A percentile compares a stretch with the other conserved stretches of the same genome.
Evolutionary conservation across 2,888 invertebrate genomes (phyloP).

Genomic region (Sinelater perroti): DNA sequence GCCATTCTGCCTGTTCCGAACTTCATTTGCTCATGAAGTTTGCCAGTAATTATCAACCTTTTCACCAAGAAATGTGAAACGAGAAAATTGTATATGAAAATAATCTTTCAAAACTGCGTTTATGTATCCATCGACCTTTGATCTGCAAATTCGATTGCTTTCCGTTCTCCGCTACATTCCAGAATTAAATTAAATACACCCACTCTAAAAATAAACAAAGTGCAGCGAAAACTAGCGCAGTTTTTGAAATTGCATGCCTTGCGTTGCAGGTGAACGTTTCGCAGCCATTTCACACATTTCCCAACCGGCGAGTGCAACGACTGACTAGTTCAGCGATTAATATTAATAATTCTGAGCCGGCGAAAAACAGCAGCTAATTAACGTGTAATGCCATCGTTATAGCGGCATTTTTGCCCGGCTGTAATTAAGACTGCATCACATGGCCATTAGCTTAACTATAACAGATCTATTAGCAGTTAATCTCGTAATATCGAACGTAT

Average conservation of each 20-base stretch:
- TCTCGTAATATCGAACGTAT: neutral
- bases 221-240: constrained; percentile 1
- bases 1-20: no score
- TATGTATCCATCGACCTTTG: constrained; percentile 9
- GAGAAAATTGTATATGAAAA: no score
- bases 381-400: neutral
- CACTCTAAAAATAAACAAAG: constrained; percentile 8
- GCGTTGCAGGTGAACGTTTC: neutral
- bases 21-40: no score
- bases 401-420: neutral
- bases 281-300: neutral
- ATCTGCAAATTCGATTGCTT: constrained; percentile 2
- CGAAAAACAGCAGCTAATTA: constrained; percentile 6
- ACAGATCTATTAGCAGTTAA: constrained; percentile 13
- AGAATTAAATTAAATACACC: neutral
- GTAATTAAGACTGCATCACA: neutral
- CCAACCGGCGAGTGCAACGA: neutral
- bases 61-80: no score
- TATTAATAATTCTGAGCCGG: neutral
- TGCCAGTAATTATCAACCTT: no score
- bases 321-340: constrained; percentile 2
- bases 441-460: constrained; percentile 14
- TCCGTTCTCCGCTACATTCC: constrained; percentile 3
- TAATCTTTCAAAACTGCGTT: no score
- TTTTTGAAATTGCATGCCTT: neutral